A percentile compares a stretch with the other conserved stretches of the same genome.
Conservation (phyloP, 23 tunicate genomes). For the Phallusia fumigata region DNA sequence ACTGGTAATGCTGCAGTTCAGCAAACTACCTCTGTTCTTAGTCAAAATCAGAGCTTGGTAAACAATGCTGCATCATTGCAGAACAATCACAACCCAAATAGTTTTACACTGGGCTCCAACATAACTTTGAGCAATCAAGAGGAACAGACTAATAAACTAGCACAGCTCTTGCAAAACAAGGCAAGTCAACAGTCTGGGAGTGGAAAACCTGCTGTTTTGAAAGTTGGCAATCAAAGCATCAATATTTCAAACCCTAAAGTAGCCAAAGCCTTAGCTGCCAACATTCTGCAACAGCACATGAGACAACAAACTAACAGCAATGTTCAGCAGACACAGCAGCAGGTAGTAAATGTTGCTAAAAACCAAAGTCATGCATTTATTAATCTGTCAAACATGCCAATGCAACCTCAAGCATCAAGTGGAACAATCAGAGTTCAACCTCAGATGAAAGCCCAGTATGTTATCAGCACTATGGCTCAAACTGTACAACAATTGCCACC, state of each 20-base stretch:
- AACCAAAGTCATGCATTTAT: constrained; percentile 6
- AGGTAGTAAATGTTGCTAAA: background rate
- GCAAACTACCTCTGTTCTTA: background rate
- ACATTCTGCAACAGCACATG: constrained; percentile 41
- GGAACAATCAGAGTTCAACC: background rate
- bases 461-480: constrained; percentile 12
- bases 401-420: background rate
- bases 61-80: background rate
- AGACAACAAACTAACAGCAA: constrained; percentile 28
- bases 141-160: constrained; percentile 43
- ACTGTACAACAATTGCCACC: background rate
- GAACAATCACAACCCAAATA: background rate
- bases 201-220: constrained; percentile 25
- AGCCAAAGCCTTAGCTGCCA: constrained; percentile 61
- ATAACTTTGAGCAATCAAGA: background rate
- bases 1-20: background rate
- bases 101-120: background rate
- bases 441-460: constrained; percentile 37
- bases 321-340: constrained; percentile 3
- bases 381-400: constrained; percentile 14
- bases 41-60: background rate
- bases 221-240: constrained; percentile 41
- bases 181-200: constrained; percentile 33
- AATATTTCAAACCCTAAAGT: constrained; percentile 32
- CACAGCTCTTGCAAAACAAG: constrained; percentile 28